Evolutionary conservation across 2,797 vertebrate genomes (phyloP).

Genomic region (Pipistrellus pygmaeus): DNA sequence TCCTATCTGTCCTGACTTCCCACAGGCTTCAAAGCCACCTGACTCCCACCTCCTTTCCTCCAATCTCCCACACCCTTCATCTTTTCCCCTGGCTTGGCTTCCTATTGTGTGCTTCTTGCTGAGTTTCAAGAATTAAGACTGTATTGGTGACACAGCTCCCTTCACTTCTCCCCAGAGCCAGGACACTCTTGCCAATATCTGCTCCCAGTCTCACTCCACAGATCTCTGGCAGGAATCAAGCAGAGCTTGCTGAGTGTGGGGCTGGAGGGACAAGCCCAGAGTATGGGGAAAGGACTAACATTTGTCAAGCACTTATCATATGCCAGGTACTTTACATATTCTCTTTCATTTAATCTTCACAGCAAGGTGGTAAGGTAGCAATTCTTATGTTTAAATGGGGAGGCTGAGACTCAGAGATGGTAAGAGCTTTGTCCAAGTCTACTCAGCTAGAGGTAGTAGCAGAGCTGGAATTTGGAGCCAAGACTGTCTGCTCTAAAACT

Average conservation of each 20-base stretch:
- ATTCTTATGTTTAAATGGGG: not conserved
- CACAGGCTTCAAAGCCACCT: not conserved
- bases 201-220: not conserved
- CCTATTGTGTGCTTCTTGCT: not conserved
- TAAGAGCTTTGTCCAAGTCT: slow-evolving; percentile 28
- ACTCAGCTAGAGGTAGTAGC: not conserved
- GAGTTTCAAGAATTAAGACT: slow-evolving; percentile 65
- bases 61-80: not conserved
- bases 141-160: not conserved
- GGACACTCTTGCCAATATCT: slow-evolving; percentile 49
- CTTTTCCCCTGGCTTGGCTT: slow-evolving; percentile 47
- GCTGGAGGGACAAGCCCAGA: not conserved
- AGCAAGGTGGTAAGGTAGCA: not conserved
- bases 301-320: not conserved
- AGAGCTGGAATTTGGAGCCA: not conserved
- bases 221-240: slow-evolving; percentile 40
- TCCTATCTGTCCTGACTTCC: not conserved
- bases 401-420: not conserved
- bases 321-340: not conserved
- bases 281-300: not conserved
- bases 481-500: not conserved
- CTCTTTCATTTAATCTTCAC: not conserved
- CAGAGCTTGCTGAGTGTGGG: slow-evolving; percentile 37
- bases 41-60: not conserved
- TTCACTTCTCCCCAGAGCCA: not conserved